Percentiles rank a stretch among this genome's conserved stretches.
phyloP scores from a whole-genome alignment of 2,888 invertebrate genomes.

The Metacarcinus magister region DNA sequence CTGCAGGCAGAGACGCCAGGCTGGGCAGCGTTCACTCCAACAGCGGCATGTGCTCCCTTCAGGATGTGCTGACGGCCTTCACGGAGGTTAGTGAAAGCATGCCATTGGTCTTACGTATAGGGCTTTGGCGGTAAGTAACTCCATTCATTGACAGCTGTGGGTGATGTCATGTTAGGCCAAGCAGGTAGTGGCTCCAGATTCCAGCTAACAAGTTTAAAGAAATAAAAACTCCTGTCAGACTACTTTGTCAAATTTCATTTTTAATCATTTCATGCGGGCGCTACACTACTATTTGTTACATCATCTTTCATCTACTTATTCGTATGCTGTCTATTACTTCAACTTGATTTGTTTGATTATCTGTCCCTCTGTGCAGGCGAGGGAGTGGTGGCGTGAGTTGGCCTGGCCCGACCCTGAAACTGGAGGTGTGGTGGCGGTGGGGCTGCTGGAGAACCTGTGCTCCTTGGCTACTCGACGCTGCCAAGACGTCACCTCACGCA shows the following conservation, averaged over 20 bases:
- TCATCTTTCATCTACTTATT: too few relatives aligned
- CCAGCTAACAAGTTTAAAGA: not conserved
- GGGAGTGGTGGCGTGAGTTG: constrained; percentile 60
- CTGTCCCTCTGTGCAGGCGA: not conserved
- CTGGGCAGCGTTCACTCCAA: not conserved
- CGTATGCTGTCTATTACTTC: too few relatives aligned
- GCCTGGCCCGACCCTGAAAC: constrained; percentile 66
- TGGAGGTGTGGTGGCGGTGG: constrained; percentile 54
- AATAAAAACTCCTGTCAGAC: too few relatives aligned
- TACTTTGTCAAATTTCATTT: too few relatives aligned
- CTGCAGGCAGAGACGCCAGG: not conserved
- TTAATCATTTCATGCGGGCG: too few relatives aligned
- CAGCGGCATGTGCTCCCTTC: not conserved
- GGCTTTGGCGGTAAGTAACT: not conserved
- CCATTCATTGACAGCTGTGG: not conserved
- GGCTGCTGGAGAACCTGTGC: constrained; percentile 53
- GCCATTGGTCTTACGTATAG: not conserved
- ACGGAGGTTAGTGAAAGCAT: constrained; percentile 30
- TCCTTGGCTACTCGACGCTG: constrained; percentile 37
- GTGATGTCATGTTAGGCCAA: not conserved
- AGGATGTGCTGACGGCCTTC: constrained; percentile 51
- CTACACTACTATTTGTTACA: too few relatives aligned
- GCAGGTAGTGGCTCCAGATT: not conserved
- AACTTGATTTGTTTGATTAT: not conserved
- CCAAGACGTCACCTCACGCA: not conserved